These are phyloP conservation scores for Paradoxurus hermaphroditus DNA, from an alignment of 2,113 vertebrate genomes.

Conservation along the genomic window DNA sequence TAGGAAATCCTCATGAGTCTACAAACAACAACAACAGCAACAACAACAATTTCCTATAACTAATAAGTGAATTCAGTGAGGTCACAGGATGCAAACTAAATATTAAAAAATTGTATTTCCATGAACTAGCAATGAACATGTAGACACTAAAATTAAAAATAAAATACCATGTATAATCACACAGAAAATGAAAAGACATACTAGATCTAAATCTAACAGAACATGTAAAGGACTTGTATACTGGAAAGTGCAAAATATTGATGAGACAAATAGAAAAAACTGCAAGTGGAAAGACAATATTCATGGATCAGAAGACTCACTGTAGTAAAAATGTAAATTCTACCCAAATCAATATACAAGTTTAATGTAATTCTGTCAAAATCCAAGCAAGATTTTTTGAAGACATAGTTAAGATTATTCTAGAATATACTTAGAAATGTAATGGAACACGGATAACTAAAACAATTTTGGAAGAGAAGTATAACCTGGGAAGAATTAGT, in stretches of 20 bases:
- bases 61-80: neutral
- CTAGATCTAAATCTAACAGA: neutral
- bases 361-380: slow-evolving; percentile 38
- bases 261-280: neutral
- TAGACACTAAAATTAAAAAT: neutral
- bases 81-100: neutral
- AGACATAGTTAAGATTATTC: neutral
- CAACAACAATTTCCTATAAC: neutral
- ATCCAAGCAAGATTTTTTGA: neutral
- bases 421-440: neutral
- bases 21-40: neutral
- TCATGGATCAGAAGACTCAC: neutral
- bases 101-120: neutral
- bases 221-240: neutral
- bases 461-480: neutral
- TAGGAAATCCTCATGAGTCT: neutral
- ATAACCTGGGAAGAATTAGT: neutral
- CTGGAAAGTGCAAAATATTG: neutral
- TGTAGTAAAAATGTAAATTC: neutral
- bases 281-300: neutral
- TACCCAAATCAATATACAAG: neutral
- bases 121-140: neutral
- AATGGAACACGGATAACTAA: neutral
- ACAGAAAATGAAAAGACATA: neutral
- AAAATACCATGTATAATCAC: neutral